phyloP scores from a whole-genome alignment of 2,888 invertebrate genomes.

The Eilema caniola region DNA sequence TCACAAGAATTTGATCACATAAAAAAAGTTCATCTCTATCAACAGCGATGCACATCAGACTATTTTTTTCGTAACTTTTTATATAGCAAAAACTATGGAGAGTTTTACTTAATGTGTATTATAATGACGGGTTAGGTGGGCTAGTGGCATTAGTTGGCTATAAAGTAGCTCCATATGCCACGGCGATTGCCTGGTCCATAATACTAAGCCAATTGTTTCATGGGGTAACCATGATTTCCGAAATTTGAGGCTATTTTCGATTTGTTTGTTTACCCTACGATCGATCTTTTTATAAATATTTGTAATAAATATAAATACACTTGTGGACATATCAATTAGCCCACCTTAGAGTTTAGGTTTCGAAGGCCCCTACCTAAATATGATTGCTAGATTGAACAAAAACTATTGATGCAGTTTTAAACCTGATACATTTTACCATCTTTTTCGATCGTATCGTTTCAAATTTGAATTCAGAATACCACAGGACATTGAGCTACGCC shows the following conservation, averaged over 20 bases:
- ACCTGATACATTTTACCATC: too few species aligned
- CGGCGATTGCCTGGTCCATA: conserved; percentile 48
- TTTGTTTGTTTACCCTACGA: too few species aligned
- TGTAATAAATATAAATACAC: too few species aligned
- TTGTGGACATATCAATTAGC: too few species aligned
- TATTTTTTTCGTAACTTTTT: conserved; percentile 25
- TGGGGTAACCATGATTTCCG: conserved; percentile 41
- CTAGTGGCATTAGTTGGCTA: conserved; percentile 45
- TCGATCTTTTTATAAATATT: too few species aligned
- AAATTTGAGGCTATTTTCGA: not conserved
- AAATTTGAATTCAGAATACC: too few species aligned
- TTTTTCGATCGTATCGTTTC: too few species aligned
- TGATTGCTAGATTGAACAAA: too few species aligned
- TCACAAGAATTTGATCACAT: not conserved
- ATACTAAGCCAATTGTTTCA: conserved; percentile 42
- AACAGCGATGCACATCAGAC: conserved; percentile 12
- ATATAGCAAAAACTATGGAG: conserved; percentile 40
- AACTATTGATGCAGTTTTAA: too few species aligned
- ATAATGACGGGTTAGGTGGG: conserved; percentile 51
- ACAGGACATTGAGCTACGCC: too few species aligned
- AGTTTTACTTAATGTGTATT: conserved; percentile 31
- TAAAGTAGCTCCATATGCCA: conserved; percentile 69
- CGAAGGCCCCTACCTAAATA: too few species aligned
- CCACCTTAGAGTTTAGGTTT: too few species aligned
- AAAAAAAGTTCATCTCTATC: conserved; percentile 6